These are phyloP conservation scores for Xiphorhynchus erythropygius DNA, from an alignment of 2,797 vertebrate genomes.

Conservation along the genomic window DNA sequence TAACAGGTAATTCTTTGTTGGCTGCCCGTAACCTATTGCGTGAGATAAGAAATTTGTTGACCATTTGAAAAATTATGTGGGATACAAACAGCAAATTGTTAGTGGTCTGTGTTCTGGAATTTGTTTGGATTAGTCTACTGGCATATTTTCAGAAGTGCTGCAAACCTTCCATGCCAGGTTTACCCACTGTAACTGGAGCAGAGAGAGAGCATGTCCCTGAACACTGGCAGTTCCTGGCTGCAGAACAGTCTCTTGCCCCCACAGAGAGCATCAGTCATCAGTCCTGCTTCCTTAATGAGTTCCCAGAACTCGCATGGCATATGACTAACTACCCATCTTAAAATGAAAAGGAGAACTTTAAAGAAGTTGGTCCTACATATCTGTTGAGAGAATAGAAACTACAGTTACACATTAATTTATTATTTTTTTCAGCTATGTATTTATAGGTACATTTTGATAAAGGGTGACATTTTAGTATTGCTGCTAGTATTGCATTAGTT, in stretches of 20 bases:
- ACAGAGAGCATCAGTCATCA: background rate
- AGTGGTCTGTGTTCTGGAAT: background rate
- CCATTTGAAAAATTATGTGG: background rate
- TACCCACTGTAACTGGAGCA: background rate
- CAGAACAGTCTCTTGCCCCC: background rate
- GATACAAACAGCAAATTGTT: background rate
- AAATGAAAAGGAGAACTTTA: background rate
- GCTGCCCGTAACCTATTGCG: fast-evolving
- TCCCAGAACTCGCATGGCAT: background rate
- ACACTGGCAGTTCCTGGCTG: background rate
- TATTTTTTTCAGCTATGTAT: background rate
- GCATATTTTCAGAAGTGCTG: background rate
- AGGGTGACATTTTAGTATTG: background rate
- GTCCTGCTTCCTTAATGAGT: background rate
- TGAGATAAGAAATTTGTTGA: background rate
- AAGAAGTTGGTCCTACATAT: background rate
- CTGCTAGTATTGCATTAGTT: background rate
- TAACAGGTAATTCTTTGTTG: conserved; percentile 6
- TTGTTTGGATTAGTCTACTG: background rate
- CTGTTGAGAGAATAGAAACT: background rate
- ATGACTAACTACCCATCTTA: background rate
- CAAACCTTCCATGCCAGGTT: background rate
- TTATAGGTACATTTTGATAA: background rate
- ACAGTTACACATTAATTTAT: background rate
- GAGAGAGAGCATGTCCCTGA: background rate